Base-by-base conservation (phyloP, 2,797 vertebrate species). In the Sebastolobus alascanus region DNA sequence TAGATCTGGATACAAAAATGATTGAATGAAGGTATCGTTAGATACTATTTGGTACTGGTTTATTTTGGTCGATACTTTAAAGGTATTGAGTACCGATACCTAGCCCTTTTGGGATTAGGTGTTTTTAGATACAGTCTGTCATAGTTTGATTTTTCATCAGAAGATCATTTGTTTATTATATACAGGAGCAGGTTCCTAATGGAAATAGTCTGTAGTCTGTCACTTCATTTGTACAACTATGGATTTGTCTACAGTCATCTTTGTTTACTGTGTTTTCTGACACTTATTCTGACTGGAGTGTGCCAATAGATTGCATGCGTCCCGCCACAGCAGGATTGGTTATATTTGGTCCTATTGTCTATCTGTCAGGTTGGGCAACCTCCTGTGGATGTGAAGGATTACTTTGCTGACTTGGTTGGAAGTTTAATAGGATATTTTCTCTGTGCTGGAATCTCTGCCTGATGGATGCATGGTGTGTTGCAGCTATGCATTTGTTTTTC, bases 341-440 rank as follows among this genome's bases (percentile, higher is more conserved):
- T 91, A 66, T 89, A 79, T 92, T 88, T 91, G 74, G 80, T 77
- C 76, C 87, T 87, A 14, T 91, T 91, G 87, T 93, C 80, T 80
- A 80, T 78, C 84, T 88, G 82, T 92, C 85, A 84, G 78, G 81
- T 77, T 77, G 77, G 73, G 74, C 76, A 81, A 73, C 82, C 84
- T 88, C 89, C 80, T 85, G 81, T 87, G 88, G 83, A 88, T 91
- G 83, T 90, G 83, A 93, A 85, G 77, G 88, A 92, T 93, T 87
- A 84, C 72, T 83, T 80, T 94, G 89, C 91, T 90, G 84, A 89
- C 84, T 89, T 85, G 82, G 78, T 89, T 84, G 84, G 60, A 77
- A 86, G 83, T 92, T 87, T 89, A 90, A 94, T 85, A 71, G 79
- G 74, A 90, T 87, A 52, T 92, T 85, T 90, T 83, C 90, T 83